phyloP scores from a whole-genome alignment of 2,113 vertebrate genomes.

The Mola mola region DNA sequence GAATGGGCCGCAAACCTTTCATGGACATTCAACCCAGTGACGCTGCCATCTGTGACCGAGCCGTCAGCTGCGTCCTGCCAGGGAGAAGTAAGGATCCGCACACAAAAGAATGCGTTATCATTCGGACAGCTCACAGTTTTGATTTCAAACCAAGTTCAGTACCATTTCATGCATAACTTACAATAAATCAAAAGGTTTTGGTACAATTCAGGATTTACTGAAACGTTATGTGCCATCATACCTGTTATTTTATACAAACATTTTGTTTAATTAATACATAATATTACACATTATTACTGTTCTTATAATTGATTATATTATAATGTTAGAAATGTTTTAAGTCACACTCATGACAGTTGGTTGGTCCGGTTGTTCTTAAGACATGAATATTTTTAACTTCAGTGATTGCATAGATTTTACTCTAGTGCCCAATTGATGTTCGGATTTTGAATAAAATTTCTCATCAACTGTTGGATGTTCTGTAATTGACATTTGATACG shows the following conservation, averaged over 20 bases:
- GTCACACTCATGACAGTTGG: no score
- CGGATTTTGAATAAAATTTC: no score
- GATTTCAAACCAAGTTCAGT: neutral
- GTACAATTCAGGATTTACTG: neutral
- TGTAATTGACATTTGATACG: no score
- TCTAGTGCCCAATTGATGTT: neutral
- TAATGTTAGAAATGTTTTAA: no score
- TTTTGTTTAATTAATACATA: no score
- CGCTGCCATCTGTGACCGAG: constrained; percentile 80
- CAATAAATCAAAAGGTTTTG: neutral
- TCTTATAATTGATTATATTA: no score
- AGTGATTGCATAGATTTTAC: neutral
- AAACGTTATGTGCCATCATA: no score
- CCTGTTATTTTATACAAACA: neutral
- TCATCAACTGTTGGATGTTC: neutral
- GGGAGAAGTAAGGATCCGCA: constrained; percentile 73
- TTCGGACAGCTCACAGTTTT: no score
- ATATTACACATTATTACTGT: no score
- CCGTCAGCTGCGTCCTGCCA: constrained; percentile 64
- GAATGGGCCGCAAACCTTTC: constrained; percentile 81
- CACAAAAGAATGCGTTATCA: no score
- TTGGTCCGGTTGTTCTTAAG: no score
- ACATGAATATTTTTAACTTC: neutral
- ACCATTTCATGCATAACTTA: neutral
- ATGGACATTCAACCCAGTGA: constrained; percentile 83